Evolutionary conservation across 2,888 invertebrate genomes (phyloP), one percentile per base, ranked within the genome.

Genomic region (Stenodema calcarata): DNA sequence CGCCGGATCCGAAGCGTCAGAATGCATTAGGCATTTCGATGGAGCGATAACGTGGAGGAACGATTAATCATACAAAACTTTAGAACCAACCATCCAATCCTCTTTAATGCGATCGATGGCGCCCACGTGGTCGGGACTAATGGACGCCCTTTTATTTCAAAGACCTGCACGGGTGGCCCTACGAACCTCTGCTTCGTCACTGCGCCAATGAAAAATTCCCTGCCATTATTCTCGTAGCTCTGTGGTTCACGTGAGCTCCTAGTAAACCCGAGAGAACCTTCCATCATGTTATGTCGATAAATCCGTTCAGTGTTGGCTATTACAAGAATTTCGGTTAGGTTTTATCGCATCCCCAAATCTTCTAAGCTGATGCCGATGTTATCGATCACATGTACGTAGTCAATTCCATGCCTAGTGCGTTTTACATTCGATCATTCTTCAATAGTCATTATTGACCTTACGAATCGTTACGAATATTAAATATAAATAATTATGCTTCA

Each of bases 31-130:
- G 69, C 70, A 50, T 80, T 69, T 82, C 69, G 82, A 82, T 69
- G 70, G 69, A 41, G 82, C 69, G 82, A 82, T 82, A 82, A 82
- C 35, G 6, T 41, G 80, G 35, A 27, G 30, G 35, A 82, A 41
- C 82, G 42, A 82, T 82, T 82, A 82, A 82, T 82, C 82, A 82
- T 69, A 69, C 82, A 82, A 69, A 62, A 82, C 35, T 41, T 69
- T 69, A 35, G 23, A 82, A 69, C 69, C 82, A 35, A 41, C 50
- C 79, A 79, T 79, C 62, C 82, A 69, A 47, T 82, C 47, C 70
- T 28, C 73, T 73, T 73, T 82, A 70, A 12, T 30, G 42, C 82
- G 82, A 82, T 69, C 82, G 82, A 82, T 82, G 69, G 82, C 82
- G 82, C 82, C 82, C 82, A 82, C 82, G 82, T 62, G 70, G 82